Percentiles rank a stretch among this genome's conserved stretches.
phyloP scores from a whole-genome alignment of 2,797 vertebrate genomes.

The Furcifer pardalis region DNA sequence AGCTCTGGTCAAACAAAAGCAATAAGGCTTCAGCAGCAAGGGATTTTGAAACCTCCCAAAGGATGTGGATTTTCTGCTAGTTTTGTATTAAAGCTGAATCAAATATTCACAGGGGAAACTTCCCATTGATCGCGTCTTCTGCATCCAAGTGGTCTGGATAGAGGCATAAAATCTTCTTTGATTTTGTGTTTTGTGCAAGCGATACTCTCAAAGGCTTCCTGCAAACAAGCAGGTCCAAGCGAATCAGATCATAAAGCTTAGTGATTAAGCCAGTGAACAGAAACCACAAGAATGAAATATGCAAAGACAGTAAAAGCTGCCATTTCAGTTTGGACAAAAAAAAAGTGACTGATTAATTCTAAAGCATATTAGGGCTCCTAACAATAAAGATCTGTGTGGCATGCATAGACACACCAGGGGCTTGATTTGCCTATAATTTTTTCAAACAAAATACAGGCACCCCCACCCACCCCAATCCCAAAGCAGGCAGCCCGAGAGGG shows the following conservation, averaged over 20 bases:
- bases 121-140: neutral
- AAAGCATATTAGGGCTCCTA: neutral
- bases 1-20: conserved; percentile 50
- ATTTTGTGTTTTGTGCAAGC: neutral
- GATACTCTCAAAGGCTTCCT: neutral
- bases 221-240: neutral
- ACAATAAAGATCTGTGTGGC: too few relatives aligned
- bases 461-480: too few relatives aligned
- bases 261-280: neutral
- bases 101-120: neutral
- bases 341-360: neutral
- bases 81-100: conserved; percentile 16
- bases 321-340: neutral
- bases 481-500: too few relatives aligned
- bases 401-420: too few relatives aligned
- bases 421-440: too few relatives aligned
- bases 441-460: too few relatives aligned
- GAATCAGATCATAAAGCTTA: neutral
- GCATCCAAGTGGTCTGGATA: neutral
- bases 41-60: conserved; percentile 50
- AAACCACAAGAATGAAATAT: neutral
- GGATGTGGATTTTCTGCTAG: conserved; percentile 9
- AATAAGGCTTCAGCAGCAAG: conserved; percentile 42
- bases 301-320: neutral
- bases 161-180: conserved; percentile 10